phyloP scores from a whole-genome alignment of 2,113 vertebrate genomes.

The Gopherus flavomarginatus region DNA sequence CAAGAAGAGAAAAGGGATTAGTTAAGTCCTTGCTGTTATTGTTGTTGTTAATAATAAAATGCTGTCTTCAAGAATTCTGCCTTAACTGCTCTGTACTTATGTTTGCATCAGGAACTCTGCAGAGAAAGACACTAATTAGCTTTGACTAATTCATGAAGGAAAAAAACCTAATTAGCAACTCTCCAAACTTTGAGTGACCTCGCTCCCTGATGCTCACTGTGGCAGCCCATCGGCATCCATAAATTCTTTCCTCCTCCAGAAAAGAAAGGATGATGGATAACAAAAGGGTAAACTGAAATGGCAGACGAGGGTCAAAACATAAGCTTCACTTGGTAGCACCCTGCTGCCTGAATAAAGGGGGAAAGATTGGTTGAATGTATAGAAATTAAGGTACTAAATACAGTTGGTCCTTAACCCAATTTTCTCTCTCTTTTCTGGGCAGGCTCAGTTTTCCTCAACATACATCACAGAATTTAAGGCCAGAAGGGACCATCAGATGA shows the following conservation, averaged over 20 bases:
- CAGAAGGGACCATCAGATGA: background rate
- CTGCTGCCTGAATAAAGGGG: background rate
- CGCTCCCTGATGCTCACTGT: background rate
- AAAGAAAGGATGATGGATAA: conserved; percentile 13
- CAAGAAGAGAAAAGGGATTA: background rate
- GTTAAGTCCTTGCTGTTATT: background rate
- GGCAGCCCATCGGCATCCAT: background rate
- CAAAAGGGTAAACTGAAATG: background rate
- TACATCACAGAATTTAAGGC: background rate
- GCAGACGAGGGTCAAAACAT: background rate
- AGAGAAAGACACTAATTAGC: conserved; percentile 57
- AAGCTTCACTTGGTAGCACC: background rate
- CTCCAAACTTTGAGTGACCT: conserved; percentile 62
- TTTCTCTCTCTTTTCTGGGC: background rate
- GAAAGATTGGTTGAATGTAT: background rate
- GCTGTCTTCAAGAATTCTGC: conserved; percentile 7
- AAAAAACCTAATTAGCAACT: conserved; percentile 55
- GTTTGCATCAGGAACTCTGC: conserved; percentile 37
- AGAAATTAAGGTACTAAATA: background rate
- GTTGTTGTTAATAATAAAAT: background rate
- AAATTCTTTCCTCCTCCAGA: background rate
- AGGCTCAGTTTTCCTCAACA: background rate
- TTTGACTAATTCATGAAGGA: conserved; percentile 66
- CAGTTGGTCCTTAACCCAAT: background rate
- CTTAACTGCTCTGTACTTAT: conserved; percentile 5